Percentiles rank a stretch among this genome's conserved stretches.
These are phyloP conservation scores for Acleris sparsana DNA, from an alignment of 2,888 invertebrate genomes.

Conservation along the genomic window DNA sequence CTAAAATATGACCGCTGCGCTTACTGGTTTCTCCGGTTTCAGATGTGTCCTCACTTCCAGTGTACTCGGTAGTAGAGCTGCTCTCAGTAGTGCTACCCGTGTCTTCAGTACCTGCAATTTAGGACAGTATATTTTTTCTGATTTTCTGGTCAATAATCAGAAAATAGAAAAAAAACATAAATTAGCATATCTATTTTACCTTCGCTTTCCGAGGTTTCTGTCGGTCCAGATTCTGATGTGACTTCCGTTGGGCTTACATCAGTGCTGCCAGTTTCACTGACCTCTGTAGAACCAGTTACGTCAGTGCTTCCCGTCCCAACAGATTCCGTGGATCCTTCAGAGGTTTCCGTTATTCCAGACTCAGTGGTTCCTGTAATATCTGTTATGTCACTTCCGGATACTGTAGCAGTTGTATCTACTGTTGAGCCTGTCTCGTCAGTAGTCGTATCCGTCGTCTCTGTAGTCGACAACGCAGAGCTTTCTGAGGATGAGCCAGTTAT, in stretches of 20 bases:
- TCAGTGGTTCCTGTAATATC: not conserved
- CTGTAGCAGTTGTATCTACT: not conserved
- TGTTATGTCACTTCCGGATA: not conserved
- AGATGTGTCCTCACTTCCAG: constrained; percentile 12
- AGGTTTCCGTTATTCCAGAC: constrained; percentile 29
- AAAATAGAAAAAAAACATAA: not conserved
- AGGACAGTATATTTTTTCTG: not conserved
- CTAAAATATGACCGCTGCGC: too few species aligned
- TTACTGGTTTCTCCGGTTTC: constrained; percentile 9
- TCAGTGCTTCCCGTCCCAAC: constrained; percentile 30
- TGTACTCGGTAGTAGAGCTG: constrained; percentile 16
- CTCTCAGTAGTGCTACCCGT: not conserved
- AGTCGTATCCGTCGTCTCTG: not conserved
- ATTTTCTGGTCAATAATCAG: not conserved
- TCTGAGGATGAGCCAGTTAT: too few species aligned
- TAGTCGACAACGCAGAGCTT: not conserved
- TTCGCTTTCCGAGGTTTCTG: constrained; percentile 26
- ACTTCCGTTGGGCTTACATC: constrained; percentile 36
- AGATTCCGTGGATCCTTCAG: constrained; percentile 38
- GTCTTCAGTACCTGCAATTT: not conserved
- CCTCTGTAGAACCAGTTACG: constrained; percentile 32
- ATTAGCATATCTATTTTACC: not conserved
- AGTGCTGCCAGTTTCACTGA: constrained; percentile 31
- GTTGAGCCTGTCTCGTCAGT: not conserved
- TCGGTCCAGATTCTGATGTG: constrained; percentile 23